Conservation (phyloP, 2,888 invertebrate genomes). For the Scaptomyza caliginosa region DNA sequence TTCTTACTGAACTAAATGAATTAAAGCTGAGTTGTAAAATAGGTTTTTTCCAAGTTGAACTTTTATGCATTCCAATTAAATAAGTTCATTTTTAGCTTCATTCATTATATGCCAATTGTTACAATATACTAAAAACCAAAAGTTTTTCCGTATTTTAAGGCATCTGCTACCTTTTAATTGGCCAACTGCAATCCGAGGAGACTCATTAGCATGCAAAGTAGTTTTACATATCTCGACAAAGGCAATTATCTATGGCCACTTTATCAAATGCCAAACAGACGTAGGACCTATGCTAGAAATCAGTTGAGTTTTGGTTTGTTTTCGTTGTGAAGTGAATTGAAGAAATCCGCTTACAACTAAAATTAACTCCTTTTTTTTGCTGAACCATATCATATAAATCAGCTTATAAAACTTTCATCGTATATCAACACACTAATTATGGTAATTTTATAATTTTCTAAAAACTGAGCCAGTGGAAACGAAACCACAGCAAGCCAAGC, state of each 20-base stretch:
- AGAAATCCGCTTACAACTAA: constrained; percentile 49
- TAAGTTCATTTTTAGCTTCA: not conserved
- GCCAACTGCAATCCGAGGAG: constrained; percentile 3
- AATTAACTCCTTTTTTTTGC: constrained; percentile 21
- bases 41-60: not conserved
- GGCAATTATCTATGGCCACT: constrained; percentile 35
- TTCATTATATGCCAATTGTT: not conserved
- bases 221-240: constrained; percentile 15
- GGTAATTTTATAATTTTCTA: constrained; percentile 74
- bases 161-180: constrained; percentile 18
- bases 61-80: not conserved
- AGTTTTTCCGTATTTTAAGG: not conserved
- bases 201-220: constrained; percentile 26
- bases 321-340: constrained; percentile 5
- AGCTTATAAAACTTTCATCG: constrained; percentile 72
- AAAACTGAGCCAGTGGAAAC: constrained; percentile 42
- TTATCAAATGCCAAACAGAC: constrained; percentile 34
- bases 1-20: not conserved
- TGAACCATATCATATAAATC: constrained; percentile 63
- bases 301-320: not conserved
- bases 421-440: constrained; percentile 73
- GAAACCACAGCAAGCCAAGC: constrained; percentile 3
- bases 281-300: constrained; percentile 3
- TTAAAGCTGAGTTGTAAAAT: not conserved
- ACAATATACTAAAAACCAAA: not conserved